A percentile compares a stretch with the other conserved stretches of the same genome.
phyloP scores from a whole-genome alignment of 1,140 invertebrate species.

The Drosophila repletoides region DNA sequence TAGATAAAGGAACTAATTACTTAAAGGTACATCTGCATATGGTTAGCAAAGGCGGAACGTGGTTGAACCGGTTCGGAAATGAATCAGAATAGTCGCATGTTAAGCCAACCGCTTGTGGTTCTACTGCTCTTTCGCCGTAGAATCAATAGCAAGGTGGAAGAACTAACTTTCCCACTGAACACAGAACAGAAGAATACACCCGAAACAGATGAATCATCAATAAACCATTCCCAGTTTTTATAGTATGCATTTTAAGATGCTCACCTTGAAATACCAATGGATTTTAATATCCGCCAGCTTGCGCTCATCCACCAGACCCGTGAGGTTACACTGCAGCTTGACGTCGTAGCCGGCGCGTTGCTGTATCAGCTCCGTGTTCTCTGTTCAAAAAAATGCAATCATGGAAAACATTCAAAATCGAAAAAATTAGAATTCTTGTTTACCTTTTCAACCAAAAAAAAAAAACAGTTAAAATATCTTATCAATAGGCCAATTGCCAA shows the following conservation, averaged over 20 bases:
- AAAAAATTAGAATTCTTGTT: conserved; percentile 35
- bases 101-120: too few species aligned
- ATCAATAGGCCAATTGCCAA: conserved; percentile 38
- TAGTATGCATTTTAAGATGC: not conserved
- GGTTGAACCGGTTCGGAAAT: too few species aligned
- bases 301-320: conserved; percentile 59
- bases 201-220: too few species aligned
- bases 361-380: conserved; percentile 73
- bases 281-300: conserved; percentile 59
- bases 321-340: conserved; percentile 67
- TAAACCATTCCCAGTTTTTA: too few species aligned
- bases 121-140: too few species aligned
- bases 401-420: not conserved
- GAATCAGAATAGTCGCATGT: too few species aligned
- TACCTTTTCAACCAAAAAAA: conserved; percentile 49
- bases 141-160: too few species aligned
- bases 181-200: too few species aligned
- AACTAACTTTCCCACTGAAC: too few species aligned
- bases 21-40: too few species aligned
- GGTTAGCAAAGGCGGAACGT: too few species aligned
- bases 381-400: conserved; percentile 35
- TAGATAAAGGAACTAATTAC: not conserved
- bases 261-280: conserved; percentile 77
- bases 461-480: conserved; percentile 48
- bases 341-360: conserved; percentile 70